Evolutionary conservation across 2,113 vertebrate species (phyloP), one percentile per base, ranked within the genome.

Genomic region (Thomomys bottae): DNA sequence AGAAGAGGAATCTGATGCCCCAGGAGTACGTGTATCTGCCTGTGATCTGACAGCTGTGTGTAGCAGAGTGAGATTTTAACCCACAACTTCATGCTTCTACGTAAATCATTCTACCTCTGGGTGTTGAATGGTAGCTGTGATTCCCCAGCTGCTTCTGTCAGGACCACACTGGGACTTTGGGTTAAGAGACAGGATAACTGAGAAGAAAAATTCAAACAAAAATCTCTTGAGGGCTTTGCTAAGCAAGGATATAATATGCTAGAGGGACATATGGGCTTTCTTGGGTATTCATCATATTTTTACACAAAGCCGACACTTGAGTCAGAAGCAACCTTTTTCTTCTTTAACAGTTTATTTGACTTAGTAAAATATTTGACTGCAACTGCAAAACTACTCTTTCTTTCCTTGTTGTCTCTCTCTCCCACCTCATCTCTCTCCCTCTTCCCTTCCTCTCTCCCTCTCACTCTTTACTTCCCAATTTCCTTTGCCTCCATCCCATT

Each of bases 241-340:
- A 68, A 4, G 36, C 6, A 45, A 45, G 26, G 18, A 78, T 71
- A 84, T 61, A 83, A 54, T 54, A 23, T 45, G 12, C 67, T 84
- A 15, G 4, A 71, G 59, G 59, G 17, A 70, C 63, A 66, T 82
- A 28, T 28, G 36, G 23, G 32, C 36, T 88, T 78, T 77, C 78
- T 75, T 92, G 82, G 75, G 67, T 92, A 68, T 70, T 92, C 36
- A 68, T 75, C 38, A 57, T 79, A 59, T 81, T 88, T 90, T 94
- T 80, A 81, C 36, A 59, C 40, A 34, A 91, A 79, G 36, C 45
- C n/a, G 93, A 95, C 78, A 78, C 21, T 36, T 83, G 87, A 77
- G 80, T 70, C 38, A 70, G 83, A 93, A 72, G n/a, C 32, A 76
- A 57, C 4, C 11, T 85, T 72, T 94, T 86, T 91, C 73, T 89